phyloP scores from a whole-genome alignment of 2,797 vertebrate genomes.

The Pteropus rufus region DNA sequence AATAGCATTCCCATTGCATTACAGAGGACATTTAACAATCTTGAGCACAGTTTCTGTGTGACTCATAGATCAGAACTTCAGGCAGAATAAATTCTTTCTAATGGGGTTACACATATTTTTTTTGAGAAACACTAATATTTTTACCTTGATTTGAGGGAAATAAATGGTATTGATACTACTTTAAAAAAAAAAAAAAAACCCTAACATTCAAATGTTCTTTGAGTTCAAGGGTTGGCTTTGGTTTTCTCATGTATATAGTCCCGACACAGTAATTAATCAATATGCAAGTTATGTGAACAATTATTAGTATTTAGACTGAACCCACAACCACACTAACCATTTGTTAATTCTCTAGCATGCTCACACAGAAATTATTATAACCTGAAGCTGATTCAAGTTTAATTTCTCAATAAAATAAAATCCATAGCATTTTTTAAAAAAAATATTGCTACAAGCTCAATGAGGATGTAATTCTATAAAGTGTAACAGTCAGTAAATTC shows the following conservation, averaged over 20 bases:
- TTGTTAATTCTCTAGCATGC: neutral
- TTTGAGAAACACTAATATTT: neutral
- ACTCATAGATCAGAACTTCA: neutral
- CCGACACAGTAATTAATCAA: neutral
- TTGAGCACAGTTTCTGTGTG: neutral
- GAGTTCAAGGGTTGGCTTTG: neutral
- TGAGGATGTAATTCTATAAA: neutral
- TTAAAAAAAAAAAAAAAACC: neutral
- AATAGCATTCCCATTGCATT: neutral
- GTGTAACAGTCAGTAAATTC: neutral
- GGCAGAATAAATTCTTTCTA: neutral
- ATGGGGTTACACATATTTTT: neutral
- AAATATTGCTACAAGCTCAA: neutral
- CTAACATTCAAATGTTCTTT: neutral
- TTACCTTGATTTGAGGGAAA: neutral
- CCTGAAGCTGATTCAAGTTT: neutral
- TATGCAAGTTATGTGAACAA: neutral
- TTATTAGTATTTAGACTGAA: neutral
- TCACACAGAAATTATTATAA: neutral
- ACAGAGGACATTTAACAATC: neutral
- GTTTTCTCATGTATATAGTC: neutral
- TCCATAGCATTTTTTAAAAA: neutral
- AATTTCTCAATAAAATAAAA: constrained; percentile 25
- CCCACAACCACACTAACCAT: neutral
- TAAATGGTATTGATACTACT: neutral